Conservation (phyloP, 2,113 vertebrate genomes). For the Tinamus guttatus region DNA sequence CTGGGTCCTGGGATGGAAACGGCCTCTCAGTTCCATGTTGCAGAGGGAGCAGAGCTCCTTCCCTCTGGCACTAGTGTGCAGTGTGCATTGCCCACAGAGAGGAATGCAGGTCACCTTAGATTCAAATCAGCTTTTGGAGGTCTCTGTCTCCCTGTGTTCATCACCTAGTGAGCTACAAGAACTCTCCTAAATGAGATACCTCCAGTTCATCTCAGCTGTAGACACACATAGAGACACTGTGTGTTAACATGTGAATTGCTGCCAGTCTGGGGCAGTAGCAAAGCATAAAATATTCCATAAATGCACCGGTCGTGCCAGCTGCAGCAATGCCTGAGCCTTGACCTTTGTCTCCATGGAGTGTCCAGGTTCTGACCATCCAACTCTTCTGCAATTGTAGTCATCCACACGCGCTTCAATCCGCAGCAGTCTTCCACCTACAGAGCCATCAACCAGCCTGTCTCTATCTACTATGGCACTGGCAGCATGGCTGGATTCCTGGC, state of each 20-base stretch:
- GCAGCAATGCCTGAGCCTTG: fast-evolving
- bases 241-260: fast-evolving
- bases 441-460: neutral
- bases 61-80: neutral
- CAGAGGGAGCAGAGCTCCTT: neutral
- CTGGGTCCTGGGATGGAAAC: neutral
- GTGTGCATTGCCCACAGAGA: neutral
- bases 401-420: slow-evolving; percentile 29
- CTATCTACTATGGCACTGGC: slow-evolving; percentile 42
- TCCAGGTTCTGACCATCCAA: neutral
- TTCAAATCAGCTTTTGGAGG: neutral
- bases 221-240: neutral
- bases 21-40: neutral
- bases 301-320: neutral
- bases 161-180: neutral
- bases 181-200: neutral
- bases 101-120: neutral
- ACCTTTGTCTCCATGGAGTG: neutral
- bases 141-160: fast-evolving
- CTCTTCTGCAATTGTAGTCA: neutral
- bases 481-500: slow-evolving; percentile 60
- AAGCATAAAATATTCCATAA: neutral
- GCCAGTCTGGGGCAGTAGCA: neutral
- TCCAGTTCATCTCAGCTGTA: fast-evolving
- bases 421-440: slow-evolving; percentile 32